Evolutionary conservation across 2,797 vertebrate genomes (phyloP).

Genomic region (Brachyrhaphis roseni): DNA sequence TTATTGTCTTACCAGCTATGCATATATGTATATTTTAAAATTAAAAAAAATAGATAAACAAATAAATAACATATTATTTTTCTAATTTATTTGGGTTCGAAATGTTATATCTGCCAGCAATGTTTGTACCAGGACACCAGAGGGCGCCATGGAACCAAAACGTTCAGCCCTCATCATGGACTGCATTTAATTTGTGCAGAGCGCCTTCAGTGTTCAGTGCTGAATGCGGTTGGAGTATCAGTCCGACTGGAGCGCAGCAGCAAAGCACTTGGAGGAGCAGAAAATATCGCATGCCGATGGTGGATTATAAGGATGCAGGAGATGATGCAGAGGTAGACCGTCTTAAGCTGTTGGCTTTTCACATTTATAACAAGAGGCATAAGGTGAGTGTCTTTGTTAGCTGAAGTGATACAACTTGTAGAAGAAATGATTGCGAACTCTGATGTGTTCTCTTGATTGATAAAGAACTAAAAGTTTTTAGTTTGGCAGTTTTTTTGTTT

Average conservation of each 20-base stretch:
- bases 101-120: neutral
- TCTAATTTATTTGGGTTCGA: neutral
- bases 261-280: constrained; percentile 35
- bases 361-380: constrained; percentile 32
- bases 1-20: neutral
- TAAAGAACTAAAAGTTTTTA: neutral
- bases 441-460: neutral
- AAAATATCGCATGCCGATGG: constrained; percentile 47
- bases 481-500: neutral
- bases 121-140: neutral
- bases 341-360: constrained; percentile 25
- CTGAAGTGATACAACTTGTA: neutral
- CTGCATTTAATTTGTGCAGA: neutral
- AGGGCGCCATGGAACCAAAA: constrained; percentile 11
- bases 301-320: constrained; percentile 39
- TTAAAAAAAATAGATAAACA: neutral
- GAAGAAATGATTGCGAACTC: neutral
- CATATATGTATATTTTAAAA: neutral
- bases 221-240: constrained; percentile 35
- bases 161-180: neutral
- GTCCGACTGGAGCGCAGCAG: constrained; percentile 22
- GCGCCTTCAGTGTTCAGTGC: neutral
- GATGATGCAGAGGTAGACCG: constrained; percentile 60
- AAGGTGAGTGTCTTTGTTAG: constrained; percentile 59
- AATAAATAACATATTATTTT: neutral